These are phyloP conservation scores for Apaloderma vittatum DNA, from an alignment of 2,113 vertebrate genomes.

Conservation along the genomic window DNA sequence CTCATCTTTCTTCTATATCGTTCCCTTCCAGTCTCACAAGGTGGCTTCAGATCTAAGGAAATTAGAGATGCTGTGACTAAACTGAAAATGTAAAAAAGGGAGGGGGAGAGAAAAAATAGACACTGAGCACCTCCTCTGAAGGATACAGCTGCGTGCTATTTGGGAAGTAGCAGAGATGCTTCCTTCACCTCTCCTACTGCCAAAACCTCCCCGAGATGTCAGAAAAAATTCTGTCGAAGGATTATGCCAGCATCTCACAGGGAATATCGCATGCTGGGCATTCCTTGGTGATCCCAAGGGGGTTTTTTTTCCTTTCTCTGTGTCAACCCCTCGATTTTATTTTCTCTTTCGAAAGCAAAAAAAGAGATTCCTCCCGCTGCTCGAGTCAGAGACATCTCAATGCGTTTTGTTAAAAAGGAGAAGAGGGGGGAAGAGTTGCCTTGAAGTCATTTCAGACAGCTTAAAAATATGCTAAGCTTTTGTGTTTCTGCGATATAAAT, in stretches of 20 bases:
- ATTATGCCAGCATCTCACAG: background rate
- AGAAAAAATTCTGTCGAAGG: background rate
- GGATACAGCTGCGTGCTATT: fast-evolving
- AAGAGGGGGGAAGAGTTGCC: constrained; percentile 16
- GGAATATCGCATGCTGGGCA: background rate
- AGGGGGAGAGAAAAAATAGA: background rate
- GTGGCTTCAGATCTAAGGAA: constrained; percentile 65
- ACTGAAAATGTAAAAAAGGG: constrained; percentile 48
- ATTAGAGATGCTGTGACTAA: constrained; percentile 69
- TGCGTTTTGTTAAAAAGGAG: background rate
- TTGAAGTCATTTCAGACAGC: constrained; percentile 61
- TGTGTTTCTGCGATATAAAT: constrained; percentile 72
- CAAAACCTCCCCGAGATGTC: fast-evolving
- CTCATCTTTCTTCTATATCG: constrained; percentile 18
- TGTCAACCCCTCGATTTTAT: background rate
- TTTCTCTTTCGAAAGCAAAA: background rate
- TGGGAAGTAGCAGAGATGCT: background rate
- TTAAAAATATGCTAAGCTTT: constrained; percentile 69
- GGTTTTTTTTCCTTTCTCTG: background rate
- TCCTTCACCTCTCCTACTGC: background rate
- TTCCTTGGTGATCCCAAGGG: background rate
- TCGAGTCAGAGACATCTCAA: background rate
- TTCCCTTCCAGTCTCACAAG: constrained; percentile 64
- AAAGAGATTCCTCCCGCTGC: background rate
- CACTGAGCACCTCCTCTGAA: background rate